Evolutionary conservation across 2,113 vertebrate species (phyloP).

Genomic region (Pomatorhinus ruficollis): DNA sequence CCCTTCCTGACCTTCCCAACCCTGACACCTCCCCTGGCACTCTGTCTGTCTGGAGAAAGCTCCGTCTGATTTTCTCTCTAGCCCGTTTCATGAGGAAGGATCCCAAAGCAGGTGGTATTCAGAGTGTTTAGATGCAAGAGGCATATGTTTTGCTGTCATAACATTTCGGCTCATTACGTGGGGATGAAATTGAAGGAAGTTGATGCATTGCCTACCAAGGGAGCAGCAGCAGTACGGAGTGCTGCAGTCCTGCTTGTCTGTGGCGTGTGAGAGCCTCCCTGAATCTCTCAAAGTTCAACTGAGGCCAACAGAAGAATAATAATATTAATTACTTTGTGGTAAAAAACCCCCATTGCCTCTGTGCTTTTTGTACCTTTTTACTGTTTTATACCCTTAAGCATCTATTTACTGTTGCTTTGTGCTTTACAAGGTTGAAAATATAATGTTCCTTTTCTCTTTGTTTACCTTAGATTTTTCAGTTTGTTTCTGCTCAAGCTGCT

Average conservation of each 20-base stretch:
- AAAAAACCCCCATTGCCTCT: not conserved
- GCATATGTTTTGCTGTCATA: conserved; percentile 44
- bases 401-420: not conserved
- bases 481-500: not conserved
- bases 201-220: conserved; percentile 31
- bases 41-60: conserved; percentile 31
- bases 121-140: conserved; percentile 23
- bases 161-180: conserved; percentile 38
- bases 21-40: not conserved
- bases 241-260: not conserved
- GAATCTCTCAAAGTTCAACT: not conserved
- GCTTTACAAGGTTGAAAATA: not conserved
- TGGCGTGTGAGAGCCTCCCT: not conserved
- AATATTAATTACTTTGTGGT: not conserved
- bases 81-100: conserved; percentile 51
- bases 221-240: not conserved
- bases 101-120: conserved; percentile 59
- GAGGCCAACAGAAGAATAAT: not conserved
- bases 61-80: conserved; percentile 42
- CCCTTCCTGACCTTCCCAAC: not conserved
- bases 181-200: conserved; percentile 36
- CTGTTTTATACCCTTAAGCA: conserved; percentile 23
- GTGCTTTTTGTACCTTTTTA: not conserved
- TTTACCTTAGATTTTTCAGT: conserved; percentile 17
- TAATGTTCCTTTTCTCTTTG: not conserved